These are phyloP conservation scores for Agrotis exclamationis DNA, from an alignment of 2,888 invertebrate genomes.

Conservation along the genomic window DNA sequence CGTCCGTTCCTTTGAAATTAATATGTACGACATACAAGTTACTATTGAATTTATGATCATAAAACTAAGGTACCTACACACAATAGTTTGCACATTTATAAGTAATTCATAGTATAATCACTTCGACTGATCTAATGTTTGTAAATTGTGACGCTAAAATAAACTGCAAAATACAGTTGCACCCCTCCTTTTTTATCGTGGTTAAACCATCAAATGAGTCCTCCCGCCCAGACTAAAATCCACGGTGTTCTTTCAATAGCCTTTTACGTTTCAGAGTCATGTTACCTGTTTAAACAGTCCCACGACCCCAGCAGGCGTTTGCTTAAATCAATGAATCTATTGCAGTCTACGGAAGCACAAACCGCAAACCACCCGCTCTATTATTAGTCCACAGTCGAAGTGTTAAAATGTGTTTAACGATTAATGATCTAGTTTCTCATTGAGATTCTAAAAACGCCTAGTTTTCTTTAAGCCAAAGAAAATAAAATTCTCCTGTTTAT, in stretches of 20 bases:
- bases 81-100: background rate
- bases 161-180: too few species aligned
- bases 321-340: background rate
- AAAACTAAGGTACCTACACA: background rate
- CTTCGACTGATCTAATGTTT: background rate
- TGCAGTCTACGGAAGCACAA: background rate
- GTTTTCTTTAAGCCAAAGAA: background rate
- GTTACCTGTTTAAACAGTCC: too few species aligned
- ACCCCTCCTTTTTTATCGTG: too few species aligned
- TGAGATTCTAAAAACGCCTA: too few species aligned
- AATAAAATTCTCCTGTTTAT: background rate
- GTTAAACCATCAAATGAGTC: too few species aligned
- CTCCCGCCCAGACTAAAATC: too few species aligned
- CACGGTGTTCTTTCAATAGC: too few species aligned
- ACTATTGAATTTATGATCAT: slow-evolving; percentile 28
- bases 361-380: background rate
- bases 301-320: too few species aligned
- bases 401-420: background rate
- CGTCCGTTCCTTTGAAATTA: slow-evolving; percentile 1
- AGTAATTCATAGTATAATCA: background rate
- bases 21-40: slow-evolving; percentile 17
- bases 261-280: too few species aligned
- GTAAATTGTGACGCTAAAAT: background rate
- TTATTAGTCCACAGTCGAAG: background rate
- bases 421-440: background rate